A percentile compares a stretch with the other conserved stretches of the same genome.
Conservation (phyloP, 2,113 vertebrate genomes). For the Thryonomys swinderianus region DNA sequence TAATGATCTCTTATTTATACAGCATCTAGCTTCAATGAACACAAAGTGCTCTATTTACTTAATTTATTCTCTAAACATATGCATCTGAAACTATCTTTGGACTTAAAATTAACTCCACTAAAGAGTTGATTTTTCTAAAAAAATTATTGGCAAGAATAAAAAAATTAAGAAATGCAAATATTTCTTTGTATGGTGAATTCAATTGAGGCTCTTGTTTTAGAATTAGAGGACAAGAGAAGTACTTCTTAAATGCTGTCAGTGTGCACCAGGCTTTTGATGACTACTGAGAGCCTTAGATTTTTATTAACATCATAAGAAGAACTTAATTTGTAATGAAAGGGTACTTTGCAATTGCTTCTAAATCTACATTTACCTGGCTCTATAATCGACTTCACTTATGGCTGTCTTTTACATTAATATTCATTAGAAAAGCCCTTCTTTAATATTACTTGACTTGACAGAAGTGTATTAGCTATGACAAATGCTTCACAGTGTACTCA, state of each 20-base stretch:
- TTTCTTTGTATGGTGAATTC: constrained; percentile 17
- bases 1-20: constrained; percentile 77
- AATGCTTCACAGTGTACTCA: constrained; percentile 83
- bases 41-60: constrained; percentile 73
- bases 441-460: constrained; percentile 86
- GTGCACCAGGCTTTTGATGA: constrained; percentile 77
- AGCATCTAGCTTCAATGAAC: constrained; percentile 71
- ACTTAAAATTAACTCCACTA: constrained; percentile 55
- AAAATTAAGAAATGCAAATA: constrained; percentile 43
- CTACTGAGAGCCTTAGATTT: constrained; percentile 84
- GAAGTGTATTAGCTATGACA: constrained; percentile 88
- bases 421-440: constrained; percentile 87
- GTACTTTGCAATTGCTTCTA: constrained; percentile 86
- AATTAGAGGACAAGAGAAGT: constrained; percentile 61
- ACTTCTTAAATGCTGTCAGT: constrained; percentile 74
- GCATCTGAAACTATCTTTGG: constrained; percentile 65
- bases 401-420: constrained; percentile 91
- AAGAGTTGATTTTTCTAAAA: constrained; percentile 46
- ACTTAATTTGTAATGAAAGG: constrained; percentile 87
- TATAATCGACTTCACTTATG: constrained; percentile 91
- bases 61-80: constrained; percentile 71
- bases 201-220: constrained; percentile 77
- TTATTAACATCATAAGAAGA: constrained; percentile 85
- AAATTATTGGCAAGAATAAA: constrained; percentile 56
- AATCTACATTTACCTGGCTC: constrained; percentile 88